Evolutionary conservation across 2,113 vertebrate genomes (phyloP), one percentile per base, ranked within the genome.

Genomic region (Apistogramma diplotaenia): DNA sequence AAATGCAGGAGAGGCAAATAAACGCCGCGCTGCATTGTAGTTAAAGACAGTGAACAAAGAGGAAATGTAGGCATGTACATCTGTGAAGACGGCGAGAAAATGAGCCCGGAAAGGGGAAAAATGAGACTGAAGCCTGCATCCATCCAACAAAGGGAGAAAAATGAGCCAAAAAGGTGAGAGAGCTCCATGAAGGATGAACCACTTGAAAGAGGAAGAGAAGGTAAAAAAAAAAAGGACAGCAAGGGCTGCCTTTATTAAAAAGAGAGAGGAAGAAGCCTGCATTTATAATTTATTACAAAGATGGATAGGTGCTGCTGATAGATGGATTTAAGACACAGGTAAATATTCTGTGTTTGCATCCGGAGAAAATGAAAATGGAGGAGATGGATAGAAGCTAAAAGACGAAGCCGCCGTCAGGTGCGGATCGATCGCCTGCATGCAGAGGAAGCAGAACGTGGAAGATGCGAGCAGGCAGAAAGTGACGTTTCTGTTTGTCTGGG

Each of bases 281-380:
- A 6, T 72, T 80, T 6, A 71, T 87, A 81, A 89, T 89, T 89
- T 57, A 90, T 89, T 89, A 82, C 62, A 27, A 15, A 37, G 79
- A 74, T 19, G 21, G 25, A 49, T 70, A 27, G 16, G 16, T 79
- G 82, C 31, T 40, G 79, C 82, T 79, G 85, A 83, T 78, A 51
- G 67, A 85, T 87, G 77, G 67, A 67, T 85, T 76, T 51, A 65
- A 81, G 80, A 81, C 54, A 16, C 74, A 83, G 83, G 85, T 80
- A 88, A 84, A 83, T 74, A 84, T 79, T 74, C 71, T 8, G 31
- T 8, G 37, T 75, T 60, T 62, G 54, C 49, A 74, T 33, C 54
- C 37, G 29, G 33, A 74, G 78, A 70, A 89, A 78, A 85, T 82
- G 67, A 62, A 80, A 85, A 77, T 58, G 55, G 35, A 82, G 74